These are phyloP conservation scores for Dolomedes plantarius DNA, from an alignment of 2,888 invertebrate genomes.

Conservation along the genomic window DNA sequence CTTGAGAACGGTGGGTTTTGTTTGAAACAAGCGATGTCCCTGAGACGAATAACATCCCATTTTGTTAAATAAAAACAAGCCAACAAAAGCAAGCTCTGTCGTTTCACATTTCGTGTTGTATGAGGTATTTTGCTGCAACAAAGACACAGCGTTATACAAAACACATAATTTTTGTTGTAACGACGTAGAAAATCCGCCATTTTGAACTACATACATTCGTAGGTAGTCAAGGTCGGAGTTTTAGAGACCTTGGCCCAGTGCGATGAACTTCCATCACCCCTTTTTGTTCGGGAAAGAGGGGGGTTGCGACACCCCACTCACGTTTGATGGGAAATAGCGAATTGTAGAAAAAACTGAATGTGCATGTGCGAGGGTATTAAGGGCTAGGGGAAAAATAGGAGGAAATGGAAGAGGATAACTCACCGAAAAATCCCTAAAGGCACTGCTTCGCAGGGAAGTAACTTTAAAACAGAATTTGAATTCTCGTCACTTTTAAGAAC, in stretches of 20 bases:
- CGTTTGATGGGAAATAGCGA: background rate
- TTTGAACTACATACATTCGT: background rate
- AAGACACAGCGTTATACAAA: too few species aligned
- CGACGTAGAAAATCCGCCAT: background rate
- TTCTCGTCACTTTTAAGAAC: too few species aligned
- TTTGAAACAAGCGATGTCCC: too few species aligned
- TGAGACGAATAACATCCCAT: too few species aligned
- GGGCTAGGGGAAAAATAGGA: background rate
- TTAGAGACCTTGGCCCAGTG: conserved; percentile 53
- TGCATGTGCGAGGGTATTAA: background rate
- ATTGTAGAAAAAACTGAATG: background rate
- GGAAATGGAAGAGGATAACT: background rate
- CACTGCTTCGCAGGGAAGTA: background rate
- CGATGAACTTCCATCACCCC: conserved; percentile 40
- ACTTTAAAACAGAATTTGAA: too few species aligned
- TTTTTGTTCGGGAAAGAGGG: conserved; percentile 16
- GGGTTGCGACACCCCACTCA: background rate
- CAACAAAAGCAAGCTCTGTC: too few species aligned
- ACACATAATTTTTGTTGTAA: background rate
- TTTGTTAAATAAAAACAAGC: too few species aligned
- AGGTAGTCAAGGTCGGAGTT: conserved; percentile 37
- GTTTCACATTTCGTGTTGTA: too few species aligned
- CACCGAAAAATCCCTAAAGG: background rate
- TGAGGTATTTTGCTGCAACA: too few species aligned
- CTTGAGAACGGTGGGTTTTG: too few species aligned